phyloP scores from a whole-genome alignment of 92 coral and sea anemone species.

The Zoanthus solanderi region DNA sequence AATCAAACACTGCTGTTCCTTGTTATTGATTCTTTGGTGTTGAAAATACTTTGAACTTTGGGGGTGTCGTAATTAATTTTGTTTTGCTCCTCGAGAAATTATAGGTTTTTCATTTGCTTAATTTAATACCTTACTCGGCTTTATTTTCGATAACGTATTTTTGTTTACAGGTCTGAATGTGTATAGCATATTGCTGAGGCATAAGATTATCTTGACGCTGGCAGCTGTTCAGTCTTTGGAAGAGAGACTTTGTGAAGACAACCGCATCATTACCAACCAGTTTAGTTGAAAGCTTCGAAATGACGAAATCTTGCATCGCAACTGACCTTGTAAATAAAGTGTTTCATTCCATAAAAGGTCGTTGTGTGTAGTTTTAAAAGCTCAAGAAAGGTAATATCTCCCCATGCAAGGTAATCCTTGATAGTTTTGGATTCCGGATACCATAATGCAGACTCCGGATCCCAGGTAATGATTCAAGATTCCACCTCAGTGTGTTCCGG shows the following conservation, averaged over 20 bases:
- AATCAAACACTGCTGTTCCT: too few relatives aligned
- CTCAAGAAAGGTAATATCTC: too few relatives aligned
- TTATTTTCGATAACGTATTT: background rate
- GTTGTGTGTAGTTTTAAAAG: background rate
- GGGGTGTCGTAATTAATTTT: too few relatives aligned
- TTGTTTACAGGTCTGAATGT: constrained; percentile 74
- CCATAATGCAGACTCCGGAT: too few relatives aligned
- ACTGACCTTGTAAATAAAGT: constrained; percentile 23
- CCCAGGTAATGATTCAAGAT: too few relatives aligned
- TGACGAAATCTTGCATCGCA: background rate
- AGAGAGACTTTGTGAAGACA: constrained; percentile 88
- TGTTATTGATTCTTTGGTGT: too few relatives aligned
- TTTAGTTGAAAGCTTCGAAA: constrained; percentile 55
- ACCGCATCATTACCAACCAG: constrained; percentile 74
- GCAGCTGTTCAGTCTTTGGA: constrained; percentile 84
- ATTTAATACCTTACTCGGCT: background rate
- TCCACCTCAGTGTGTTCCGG: too few relatives aligned
- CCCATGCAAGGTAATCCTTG: too few relatives aligned
- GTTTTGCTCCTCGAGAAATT: too few relatives aligned
- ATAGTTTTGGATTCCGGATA: too few relatives aligned
- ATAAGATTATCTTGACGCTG: constrained; percentile 83
- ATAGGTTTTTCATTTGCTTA: background rate
- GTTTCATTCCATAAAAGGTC: background rate
- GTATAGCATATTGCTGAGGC: constrained; percentile 86
- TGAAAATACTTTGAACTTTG: too few relatives aligned